Base-by-base conservation (phyloP, 2,113 vertebrate species). In the Ameiurus melas region DNA sequence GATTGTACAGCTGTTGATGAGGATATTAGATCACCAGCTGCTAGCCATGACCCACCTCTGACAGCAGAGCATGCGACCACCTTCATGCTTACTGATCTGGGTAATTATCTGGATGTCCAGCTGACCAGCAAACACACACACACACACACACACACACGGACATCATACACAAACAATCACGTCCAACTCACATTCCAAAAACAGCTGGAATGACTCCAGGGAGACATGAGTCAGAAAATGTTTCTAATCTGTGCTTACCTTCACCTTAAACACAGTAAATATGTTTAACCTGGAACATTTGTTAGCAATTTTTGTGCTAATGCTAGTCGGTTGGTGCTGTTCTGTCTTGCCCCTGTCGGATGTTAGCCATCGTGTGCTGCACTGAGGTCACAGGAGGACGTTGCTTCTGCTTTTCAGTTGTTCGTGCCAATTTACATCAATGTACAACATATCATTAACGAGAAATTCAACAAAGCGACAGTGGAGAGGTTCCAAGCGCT, bases 1-100 rank as follows among this genome's bases (percentile, higher is more conserved):
- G 90, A 93, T 93, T 92, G 94, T 87, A 90, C 95, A 96, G 92
- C 91, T 96, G 91, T 92, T 95, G 95, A 94, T 93, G 91, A 73
- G 94, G 81, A 64, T 90, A 93, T 91, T 85, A 93, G 90, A 84
- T 93, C 90, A 93, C 90, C 91, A 95, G 94, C 90, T 94, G 91
- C 89, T 94, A 92, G 90, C 91, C 90, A 62, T 68, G 93, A 39
- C 88, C 79, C 82, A 84, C 87, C 92, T 80, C 93, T 95, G 93
- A 94, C 91, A 94, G 92, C 87, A 89, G 93, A 94, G 93, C 92
- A 90, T 87, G 90, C 90, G 91, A 91, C 92, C 91, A 94, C 90
- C 92, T 95, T 94, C 91, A 93, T 92, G 93, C 87, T 86, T 93
- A 93, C 82, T 93, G 94, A 94, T 94, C 91, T 93, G 88, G 89